Percentiles rank a stretch among this genome's conserved stretches.
phyloP scores from a whole-genome alignment of 2,113 vertebrate species.

The Cryptomyrus ogoouensis region DNA sequence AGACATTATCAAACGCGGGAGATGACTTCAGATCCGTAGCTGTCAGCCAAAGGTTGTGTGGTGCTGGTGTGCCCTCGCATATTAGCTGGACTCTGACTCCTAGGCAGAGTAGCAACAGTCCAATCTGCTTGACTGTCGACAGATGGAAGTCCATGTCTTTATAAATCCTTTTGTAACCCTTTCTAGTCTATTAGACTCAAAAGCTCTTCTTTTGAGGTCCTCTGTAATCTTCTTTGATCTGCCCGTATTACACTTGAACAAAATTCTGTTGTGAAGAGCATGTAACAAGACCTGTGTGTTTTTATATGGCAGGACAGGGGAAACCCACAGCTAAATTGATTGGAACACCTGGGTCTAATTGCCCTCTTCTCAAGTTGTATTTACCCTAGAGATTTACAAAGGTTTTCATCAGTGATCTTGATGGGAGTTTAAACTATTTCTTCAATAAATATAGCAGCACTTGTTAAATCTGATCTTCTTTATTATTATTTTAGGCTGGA shows the following conservation, averaged over 20 bases:
- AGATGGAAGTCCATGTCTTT: neutral
- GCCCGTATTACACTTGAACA: neutral
- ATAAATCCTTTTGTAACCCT: neutral
- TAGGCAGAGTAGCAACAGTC: neutral
- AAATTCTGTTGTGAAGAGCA: neutral
- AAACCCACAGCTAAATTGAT: neutral
- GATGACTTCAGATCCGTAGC: neutral
- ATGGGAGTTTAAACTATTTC: neutral
- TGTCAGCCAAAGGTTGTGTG: neutral
- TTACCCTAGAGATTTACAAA: neutral
- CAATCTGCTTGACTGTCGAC: neutral
- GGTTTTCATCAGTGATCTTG: neutral
- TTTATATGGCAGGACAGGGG: neutral
- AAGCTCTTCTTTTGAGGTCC: neutral
- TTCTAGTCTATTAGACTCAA: neutral
- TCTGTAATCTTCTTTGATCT: neutral
- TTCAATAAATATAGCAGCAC: neutral
- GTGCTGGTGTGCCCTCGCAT: neutral
- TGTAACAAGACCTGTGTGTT: neutral
- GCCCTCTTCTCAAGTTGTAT: neutral
- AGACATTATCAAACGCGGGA: neutral
- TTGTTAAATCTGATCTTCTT: neutral
- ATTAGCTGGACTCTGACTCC: neutral
- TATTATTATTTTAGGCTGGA: neutral
- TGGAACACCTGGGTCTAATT: neutral